Base-by-base conservation (phyloP, 1,140 invertebrate genomes). In the Solen grandis region DNA sequence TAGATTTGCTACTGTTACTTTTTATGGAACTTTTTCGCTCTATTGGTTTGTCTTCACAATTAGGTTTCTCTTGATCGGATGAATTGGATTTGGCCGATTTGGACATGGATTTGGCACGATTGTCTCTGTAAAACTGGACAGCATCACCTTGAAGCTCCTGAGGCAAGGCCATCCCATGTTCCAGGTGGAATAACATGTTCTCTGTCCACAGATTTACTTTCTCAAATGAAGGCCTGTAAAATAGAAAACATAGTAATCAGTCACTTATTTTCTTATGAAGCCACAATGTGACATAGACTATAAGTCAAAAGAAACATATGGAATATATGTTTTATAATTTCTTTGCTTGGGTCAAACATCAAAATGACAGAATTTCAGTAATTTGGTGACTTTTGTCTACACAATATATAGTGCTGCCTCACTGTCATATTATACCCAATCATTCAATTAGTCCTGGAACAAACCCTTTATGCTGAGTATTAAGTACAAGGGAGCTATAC, bases 181-280 rank as follows among this genome's bases (percentile, higher is more conserved):
- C 87, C 33, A 89, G 31, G 60, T 90, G 84, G 13, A 90, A 75
- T 3, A 85, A 36, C 19, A 90, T 60, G 27, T 88, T 86, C 54
- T 90, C 88, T 66, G 83, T 84, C 83, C 86, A 85, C 27, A 84
- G 60, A n/a, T 80, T 80, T 3, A 89, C 60, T 50, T 86, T 85
- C 29, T 88, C 88, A 87, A 90, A 90, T 29, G 79, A 83, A 33
- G 88, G 89, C 54, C 89, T 90, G 82, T 57, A 87, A 85, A 22
- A 63, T 54, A 75, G 59, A 59, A 33, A 63, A 29, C 46, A 38
- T 63, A 41, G n/a, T 73, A 38, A 29, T n/a, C n/a, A n/a, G n/a
- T n/a, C n/a, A n/a, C n/a, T n/a, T n/a, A n/a, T n/a, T n/a, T n/a
- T n/a, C n/a, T n/a, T n/a, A n/a, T n/a, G n/a, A n/a, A n/a, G n/a